Evolutionary conservation across 2,113 vertebrate genomes (phyloP).

Genomic region (Holacanthus passer): DNA sequence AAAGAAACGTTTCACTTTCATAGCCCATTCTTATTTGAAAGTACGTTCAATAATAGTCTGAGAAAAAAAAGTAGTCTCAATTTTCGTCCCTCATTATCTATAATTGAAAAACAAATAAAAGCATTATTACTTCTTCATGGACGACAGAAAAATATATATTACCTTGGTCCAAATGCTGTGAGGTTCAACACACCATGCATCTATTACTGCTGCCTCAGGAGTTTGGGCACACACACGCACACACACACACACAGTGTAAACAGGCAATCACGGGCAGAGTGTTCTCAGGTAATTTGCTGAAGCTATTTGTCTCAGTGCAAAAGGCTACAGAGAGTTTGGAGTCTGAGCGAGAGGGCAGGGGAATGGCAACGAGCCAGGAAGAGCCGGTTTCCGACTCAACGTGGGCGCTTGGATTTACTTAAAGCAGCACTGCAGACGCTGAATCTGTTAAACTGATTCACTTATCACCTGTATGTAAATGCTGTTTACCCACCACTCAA

Average conservation of each 20-base stretch:
- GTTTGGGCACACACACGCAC: slow-evolving; percentile 33
- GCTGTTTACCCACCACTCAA: slow-evolving; percentile 32
- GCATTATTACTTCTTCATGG: slow-evolving; percentile 41
- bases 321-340: slow-evolving; percentile 36
- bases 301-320: slow-evolving; percentile 62
- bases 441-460: slow-evolving; percentile 20
- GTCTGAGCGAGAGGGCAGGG: slow-evolving; percentile 37
- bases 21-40: slow-evolving; percentile 37
- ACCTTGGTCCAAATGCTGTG: slow-evolving; percentile 36
- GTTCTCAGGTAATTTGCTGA: slow-evolving; percentile 62
- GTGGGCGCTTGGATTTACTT: slow-evolving; percentile 25
- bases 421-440: slow-evolving; percentile 19
- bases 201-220: slow-evolving; percentile 37
- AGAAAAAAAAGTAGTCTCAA: neutral
- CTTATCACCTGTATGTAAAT: slow-evolving; percentile 42
- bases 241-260: slow-evolving; percentile 55
- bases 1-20: slow-evolving; percentile 19
- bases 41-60: slow-evolving; percentile 20
- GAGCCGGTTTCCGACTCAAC: slow-evolving; percentile 23
- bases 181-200: slow-evolving; percentile 32
- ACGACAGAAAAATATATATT: slow-evolving; percentile 34
- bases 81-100: slow-evolving; percentile 59
- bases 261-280: slow-evolving; percentile 61
- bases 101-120: slow-evolving; percentile 74
- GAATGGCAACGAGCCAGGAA: slow-evolving; percentile 30